phyloP scores from a whole-genome alignment of 1,140 invertebrate species.

The Drosophila baimaii region DNA sequence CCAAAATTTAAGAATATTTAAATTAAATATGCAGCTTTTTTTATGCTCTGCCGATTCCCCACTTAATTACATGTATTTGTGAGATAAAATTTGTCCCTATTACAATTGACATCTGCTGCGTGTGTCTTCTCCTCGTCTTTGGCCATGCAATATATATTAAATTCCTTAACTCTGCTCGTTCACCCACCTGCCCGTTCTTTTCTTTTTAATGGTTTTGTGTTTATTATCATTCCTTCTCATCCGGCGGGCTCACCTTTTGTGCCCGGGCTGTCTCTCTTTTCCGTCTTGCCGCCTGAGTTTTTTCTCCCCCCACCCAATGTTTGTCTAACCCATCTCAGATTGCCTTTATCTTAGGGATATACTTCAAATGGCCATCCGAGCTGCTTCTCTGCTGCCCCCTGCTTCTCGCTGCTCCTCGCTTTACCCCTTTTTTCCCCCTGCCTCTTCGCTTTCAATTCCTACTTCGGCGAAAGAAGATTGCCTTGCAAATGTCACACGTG shows the following conservation, averaged over 20 bases:
- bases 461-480: neutral
- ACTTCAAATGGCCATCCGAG: slow-evolving; percentile 51
- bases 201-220: slow-evolving; percentile 43
- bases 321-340: slow-evolving; percentile 46
- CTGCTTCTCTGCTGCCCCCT: neutral
- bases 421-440: neutral
- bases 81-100: neutral
- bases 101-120: slow-evolving; percentile 29
- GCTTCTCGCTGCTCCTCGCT: neutral
- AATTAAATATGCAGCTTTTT: no score
- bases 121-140: neutral
- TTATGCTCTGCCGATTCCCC: no score
- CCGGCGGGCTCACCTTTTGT: slow-evolving; percentile 23
- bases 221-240: slow-evolving; percentile 42
- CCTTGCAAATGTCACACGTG: slow-evolving; percentile 40
- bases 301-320: neutral
- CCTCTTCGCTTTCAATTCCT: neutral
- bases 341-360: slow-evolving; percentile 51
- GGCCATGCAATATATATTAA: slow-evolving; percentile 28
- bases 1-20: neutral
- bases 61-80: slow-evolving; percentile 1
- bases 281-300: neutral
- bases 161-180: slow-evolving; percentile 9
- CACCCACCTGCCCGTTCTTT: neutral
- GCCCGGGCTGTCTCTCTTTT: neutral